Percentiles rank a stretch among this genome's conserved stretches.
Conservation (phyloP, 2,888 invertebrate species). For the Eilema griseolum region DNA sequence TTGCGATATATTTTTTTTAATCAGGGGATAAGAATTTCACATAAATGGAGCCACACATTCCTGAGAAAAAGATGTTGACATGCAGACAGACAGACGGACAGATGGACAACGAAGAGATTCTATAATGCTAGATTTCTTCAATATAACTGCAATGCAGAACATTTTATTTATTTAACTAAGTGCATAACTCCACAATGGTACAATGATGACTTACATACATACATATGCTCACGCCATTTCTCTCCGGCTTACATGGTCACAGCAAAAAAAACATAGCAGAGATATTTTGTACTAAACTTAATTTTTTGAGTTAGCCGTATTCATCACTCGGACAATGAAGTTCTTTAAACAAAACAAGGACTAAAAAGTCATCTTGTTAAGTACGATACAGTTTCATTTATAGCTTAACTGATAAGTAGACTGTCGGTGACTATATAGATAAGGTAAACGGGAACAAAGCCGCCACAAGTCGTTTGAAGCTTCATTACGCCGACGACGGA, state of each 20-base stretch:
- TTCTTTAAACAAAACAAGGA: constrained; percentile 10
- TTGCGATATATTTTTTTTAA: too few relatives aligned
- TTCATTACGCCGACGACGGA: constrained; percentile 49
- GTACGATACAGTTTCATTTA: constrained; percentile 8
- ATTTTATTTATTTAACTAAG: background rate
- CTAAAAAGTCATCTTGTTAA: constrained; percentile 14
- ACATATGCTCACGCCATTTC: too few relatives aligned
- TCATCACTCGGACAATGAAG: background rate
- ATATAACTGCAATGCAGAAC: background rate
- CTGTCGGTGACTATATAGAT: constrained; percentile 30
- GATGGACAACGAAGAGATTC: too few relatives aligned
- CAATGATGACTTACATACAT: background rate
- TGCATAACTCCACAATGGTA: background rate
- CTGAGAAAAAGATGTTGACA: too few relatives aligned
- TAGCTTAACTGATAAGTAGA: constrained; percentile 24
- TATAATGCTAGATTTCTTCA: background rate
- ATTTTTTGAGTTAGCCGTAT: background rate
- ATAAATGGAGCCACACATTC: too few relatives aligned
- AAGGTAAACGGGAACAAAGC: constrained; percentile 47
- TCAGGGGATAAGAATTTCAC: too few relatives aligned
- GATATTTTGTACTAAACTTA: background rate
- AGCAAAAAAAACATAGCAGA: background rate
- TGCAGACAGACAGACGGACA: too few relatives aligned
- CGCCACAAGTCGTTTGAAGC: constrained; percentile 44
- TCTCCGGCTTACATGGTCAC: background rate